These are phyloP conservation scores for Phylloscopus whistleri DNA, from an alignment of 2,113 vertebrate species.

Conservation along the genomic window DNA sequence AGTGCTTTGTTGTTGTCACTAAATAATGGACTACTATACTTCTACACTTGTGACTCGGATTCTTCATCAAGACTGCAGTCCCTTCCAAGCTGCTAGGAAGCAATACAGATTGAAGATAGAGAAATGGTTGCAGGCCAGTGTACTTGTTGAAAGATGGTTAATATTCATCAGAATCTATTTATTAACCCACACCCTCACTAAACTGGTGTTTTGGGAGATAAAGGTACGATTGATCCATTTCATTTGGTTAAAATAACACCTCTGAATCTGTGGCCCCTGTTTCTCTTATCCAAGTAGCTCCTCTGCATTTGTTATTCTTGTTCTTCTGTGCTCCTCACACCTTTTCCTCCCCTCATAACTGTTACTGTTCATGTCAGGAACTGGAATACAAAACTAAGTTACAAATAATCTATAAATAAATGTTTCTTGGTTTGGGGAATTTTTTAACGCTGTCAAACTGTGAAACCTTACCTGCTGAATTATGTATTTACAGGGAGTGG, in stretches of 20 bases:
- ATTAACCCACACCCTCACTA: neutral
- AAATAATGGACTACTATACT: neutral
- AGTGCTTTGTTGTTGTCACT: neutral
- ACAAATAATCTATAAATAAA: neutral
- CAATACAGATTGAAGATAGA: neutral
- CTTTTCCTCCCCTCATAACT: neutral
- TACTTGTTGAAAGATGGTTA: neutral
- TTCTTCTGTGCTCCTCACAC: neutral
- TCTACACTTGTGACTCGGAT: neutral
- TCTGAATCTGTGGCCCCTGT: neutral
- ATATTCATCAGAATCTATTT: neutral
- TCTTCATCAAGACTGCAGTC: neutral
- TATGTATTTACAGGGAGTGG: neutral
- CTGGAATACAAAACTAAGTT: neutral
- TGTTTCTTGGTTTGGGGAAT: neutral
- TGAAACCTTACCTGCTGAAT: neutral
- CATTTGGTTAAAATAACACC: neutral
- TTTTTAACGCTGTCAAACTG: neutral
- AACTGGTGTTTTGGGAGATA: neutral
- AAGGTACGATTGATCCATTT: neutral
- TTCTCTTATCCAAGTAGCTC: neutral
- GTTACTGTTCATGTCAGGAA: neutral
- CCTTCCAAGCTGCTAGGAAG: neutral
- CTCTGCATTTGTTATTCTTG: neutral
- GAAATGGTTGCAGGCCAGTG: neutral